Base-by-base conservation (phyloP, 2,797 vertebrate species). In the Hydrolagus colliei region DNA sequence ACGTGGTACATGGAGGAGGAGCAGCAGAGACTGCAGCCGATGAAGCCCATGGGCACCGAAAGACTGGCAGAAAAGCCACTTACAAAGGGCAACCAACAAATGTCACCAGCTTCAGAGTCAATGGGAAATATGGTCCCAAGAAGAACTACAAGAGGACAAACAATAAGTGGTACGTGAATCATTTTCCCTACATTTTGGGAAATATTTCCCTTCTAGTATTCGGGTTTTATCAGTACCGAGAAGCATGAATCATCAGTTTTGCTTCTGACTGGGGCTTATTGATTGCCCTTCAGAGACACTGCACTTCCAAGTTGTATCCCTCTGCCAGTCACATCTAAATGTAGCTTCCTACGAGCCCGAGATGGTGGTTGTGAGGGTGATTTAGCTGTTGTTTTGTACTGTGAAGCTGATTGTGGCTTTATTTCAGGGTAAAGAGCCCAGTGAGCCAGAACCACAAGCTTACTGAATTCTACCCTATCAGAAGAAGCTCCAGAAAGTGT, bases 381-480 rank as follows among this genome's bases (percentile, higher is more conserved):
- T 52, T 52, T 52, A 52, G 41, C 41, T 52, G 3, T 6, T 52
- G 6, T 65, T 82, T 68, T 32, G 12, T 65, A 1, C 27, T 67
- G 41, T 18, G 5, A 65, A 79, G 10, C 61, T 27, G 32, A 63
- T 9, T 27, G 10, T 67, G 3, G 86, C n/a, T 87, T 1, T 75
- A n/a, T 72, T 80, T 68, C 88, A 97, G 97, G 88, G 88, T 90
- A 0, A 93, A 93, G 87, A 95, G 91, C 73, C 95, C 94, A 90
- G 90, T 92, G 5, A 93, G 92, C 13, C 95, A 94, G 86, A 98
- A 97, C 89, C 91, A 94, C 67, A 99, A 99, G 87, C 95, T 99
- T 86, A 99, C 98, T 0, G 98, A 99, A 88, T 99, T 96, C 91
- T 99, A 92, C 89, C 97, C 97, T 0, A 96, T 98, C 74, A 93